phyloP scores from a whole-genome alignment of 2,888 invertebrate species.

The Acronicta leporina region DNA sequence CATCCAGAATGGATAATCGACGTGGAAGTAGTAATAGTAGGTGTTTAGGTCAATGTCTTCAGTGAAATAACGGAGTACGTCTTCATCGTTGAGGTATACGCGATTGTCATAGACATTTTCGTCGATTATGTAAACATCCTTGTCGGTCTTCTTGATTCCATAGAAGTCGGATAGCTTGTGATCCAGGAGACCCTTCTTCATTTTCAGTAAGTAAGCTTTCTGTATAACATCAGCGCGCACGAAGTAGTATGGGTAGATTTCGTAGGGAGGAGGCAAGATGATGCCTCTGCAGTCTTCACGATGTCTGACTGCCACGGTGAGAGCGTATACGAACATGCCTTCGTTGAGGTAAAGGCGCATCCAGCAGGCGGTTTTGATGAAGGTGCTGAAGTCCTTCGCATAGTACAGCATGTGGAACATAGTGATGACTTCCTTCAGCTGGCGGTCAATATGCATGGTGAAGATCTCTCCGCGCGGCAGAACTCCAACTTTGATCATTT shows the following conservation, averaged over 20 bases:
- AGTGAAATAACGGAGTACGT: conserved; percentile 90
- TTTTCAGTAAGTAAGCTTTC: conserved; percentile 86
- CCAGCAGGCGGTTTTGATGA: conserved; percentile 86
- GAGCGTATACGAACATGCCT: conserved; percentile 89
- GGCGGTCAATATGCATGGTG: conserved; percentile 83
- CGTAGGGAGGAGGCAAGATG: conserved; percentile 88
- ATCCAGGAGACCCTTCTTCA: conserved; percentile 82
- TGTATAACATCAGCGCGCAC: conserved; percentile 91
- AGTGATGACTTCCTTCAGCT: conserved; percentile 84
- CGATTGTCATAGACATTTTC: conserved; percentile 91
- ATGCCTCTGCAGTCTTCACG: conserved; percentile 85
- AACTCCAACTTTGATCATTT: conserved; percentile 85
- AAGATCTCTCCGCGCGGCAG: conserved; percentile 89
- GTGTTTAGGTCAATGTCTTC: conserved; percentile 91
- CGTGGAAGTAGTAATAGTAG: conserved; percentile 90
- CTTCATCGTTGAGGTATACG: conserved; percentile 86
- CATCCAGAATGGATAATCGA: conserved; percentile 91
- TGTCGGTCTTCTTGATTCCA: conserved; percentile 84
- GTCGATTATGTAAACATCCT: conserved; percentile 89
- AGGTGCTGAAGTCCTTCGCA: conserved; percentile 86
- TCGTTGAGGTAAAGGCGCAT: conserved; percentile 87
- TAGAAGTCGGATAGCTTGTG: conserved; percentile 85
- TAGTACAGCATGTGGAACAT: conserved; percentile 88
- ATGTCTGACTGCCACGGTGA: conserved; percentile 86
- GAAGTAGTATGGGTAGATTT: conserved; percentile 91